These are phyloP conservation scores for Battus philenor DNA, from an alignment of 1,140 invertebrate genomes.

Conservation along the genomic window DNA sequence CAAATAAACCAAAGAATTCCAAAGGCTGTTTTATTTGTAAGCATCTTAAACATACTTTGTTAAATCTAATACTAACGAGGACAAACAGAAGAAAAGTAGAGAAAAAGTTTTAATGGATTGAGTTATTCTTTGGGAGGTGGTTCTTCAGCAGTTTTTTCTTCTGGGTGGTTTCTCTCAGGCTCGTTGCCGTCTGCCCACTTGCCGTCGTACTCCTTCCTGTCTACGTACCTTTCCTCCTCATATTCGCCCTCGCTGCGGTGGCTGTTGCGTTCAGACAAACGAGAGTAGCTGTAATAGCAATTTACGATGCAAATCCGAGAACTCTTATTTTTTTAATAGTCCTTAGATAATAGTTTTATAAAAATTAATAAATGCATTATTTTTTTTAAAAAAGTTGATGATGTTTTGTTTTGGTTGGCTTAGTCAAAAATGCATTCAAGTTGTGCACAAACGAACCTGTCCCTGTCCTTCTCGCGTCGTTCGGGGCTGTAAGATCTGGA, in stretches of 20 bases:
- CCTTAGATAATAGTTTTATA: too few species aligned
- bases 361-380: too few species aligned
- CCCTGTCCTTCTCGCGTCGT: slow-evolving; percentile 66
- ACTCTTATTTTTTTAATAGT: slow-evolving; percentile 1
- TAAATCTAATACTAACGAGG: not conserved
- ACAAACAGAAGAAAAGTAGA: slow-evolving; percentile 5
- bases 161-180: slow-evolving; percentile 46
- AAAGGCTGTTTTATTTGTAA: slow-evolving; percentile 9
- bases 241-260: slow-evolving; percentile 84
- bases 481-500: slow-evolving; percentile 79
- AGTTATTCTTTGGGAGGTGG: slow-evolving; percentile 45
- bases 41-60: slow-evolving; percentile 13
- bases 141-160: slow-evolving; percentile 55
- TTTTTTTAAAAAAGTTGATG: too few species aligned
- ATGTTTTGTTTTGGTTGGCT: too few species aligned
- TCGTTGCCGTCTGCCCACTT: slow-evolving; percentile 78
- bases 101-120: not conserved
- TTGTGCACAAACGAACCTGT: slow-evolving; percentile 66
- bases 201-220: slow-evolving; percentile 77
- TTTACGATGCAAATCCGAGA: not conserved
- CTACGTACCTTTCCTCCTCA: slow-evolving; percentile 79
- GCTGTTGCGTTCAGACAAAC: slow-evolving; percentile 78
- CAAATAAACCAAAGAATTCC: too few species aligned
- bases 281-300: slow-evolving; percentile 50
- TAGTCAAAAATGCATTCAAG: too few species aligned